phyloP scores from a whole-genome alignment of 92 coral and sea anemone species.

The Phenganax subtilis region DNA sequence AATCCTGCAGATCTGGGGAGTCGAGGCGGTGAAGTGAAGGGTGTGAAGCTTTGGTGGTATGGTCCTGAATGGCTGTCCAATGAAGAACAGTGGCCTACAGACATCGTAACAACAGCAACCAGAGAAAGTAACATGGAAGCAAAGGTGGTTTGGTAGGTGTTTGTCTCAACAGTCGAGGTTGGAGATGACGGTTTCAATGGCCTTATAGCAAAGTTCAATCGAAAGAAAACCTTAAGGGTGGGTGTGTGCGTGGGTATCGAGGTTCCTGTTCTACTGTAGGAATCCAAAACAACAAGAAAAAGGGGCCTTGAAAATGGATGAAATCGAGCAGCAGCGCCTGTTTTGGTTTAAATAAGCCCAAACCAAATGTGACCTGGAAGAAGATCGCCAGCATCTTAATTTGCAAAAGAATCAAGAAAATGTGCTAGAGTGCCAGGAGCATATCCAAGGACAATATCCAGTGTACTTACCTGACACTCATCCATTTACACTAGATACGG shows the following conservation, averaged over 20 bases:
- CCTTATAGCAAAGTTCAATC: conserved; percentile 25
- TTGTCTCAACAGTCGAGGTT: conserved; percentile 38
- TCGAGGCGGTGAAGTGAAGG: background rate
- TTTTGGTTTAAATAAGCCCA: background rate
- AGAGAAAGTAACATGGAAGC: conserved; percentile 6
- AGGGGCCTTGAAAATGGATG: conserved; percentile 50
- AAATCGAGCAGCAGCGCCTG: background rate
- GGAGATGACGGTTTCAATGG: conserved; percentile 40
- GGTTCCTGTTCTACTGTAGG: conserved; percentile 28
- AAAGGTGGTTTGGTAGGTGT: background rate
- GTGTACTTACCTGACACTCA: no score
- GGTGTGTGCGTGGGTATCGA: conserved; percentile 43
- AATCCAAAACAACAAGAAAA: background rate
- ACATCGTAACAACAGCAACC: background rate
- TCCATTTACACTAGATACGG: no score
- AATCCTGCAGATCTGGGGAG: background rate
- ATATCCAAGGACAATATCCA: no score
- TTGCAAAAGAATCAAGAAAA: no score
- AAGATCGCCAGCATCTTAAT: background rate
- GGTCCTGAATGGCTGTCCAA: background rate
- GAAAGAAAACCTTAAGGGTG: conserved; percentile 30
- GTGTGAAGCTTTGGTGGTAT: conserved; percentile 4
- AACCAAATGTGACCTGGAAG: background rate
- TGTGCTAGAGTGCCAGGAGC: no score
- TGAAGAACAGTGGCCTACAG: background rate